Evolutionary conservation across 2,797 vertebrate genomes (phyloP), one percentile per base, ranked within the genome.

Genomic region (Anguilla anguilla): DNA sequence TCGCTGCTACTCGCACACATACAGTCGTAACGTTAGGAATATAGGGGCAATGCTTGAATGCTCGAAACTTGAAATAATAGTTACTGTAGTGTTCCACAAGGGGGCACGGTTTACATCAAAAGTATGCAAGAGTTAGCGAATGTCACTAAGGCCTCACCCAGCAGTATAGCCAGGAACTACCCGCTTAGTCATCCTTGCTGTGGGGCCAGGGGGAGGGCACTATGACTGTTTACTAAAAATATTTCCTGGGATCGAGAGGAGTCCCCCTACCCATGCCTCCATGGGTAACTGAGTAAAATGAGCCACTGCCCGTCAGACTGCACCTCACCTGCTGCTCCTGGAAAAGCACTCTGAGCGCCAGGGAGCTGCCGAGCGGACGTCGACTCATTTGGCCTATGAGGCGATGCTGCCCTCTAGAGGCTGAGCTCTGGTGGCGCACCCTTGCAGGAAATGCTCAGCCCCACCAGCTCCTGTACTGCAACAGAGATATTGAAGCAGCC

Each of bases 321-420:
- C 15, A 31, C 69, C 3, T 1, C 85, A 77, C 49, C 67, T 77
- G 46, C 67, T 86, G 69, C 46, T 13, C 13, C 67, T 74, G 28
- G 55, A 53, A 72, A 13, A 72, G 22, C n/a, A 69, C 35, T 69
- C 35, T 61, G 53, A 49, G 17, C 25, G 49, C 31, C 49, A 53
- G 85, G 15, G 46, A 25, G 59, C 64, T 28, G 2, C 15, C 15
- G 39, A 13, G 85, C 31, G 1, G 19, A 7, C 39, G 17, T 74
- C 64, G 13, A 43, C n/a, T 28, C 28, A 3, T 86, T 19, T 35
- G 55, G 51, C 35, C 72, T 31, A 64, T 39, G 17, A 69, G 67
- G 31, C 31, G n/a, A 11, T 57, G 53, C 49, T 86, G 72, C 85
- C 51, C 69, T 79, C 69, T 86, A 22, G 49, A 79, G 72, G 72